Evolutionary conservation across 2,888 invertebrate species (phyloP).

Genomic region (Drosophila mettleri): DNA sequence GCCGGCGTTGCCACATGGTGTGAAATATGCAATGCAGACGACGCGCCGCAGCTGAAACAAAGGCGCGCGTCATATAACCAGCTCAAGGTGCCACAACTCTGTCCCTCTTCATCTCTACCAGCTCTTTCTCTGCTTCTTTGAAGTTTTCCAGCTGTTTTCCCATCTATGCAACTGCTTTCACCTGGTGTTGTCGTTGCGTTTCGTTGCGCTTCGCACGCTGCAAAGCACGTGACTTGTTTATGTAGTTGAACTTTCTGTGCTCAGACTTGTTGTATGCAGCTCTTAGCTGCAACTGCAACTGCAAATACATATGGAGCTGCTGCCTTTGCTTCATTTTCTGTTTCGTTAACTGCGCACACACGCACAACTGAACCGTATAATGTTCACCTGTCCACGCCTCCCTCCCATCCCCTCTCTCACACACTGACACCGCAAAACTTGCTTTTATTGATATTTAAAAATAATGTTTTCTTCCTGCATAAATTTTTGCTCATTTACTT

Average conservation of each 20-base stretch:
- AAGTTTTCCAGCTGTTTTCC: slow-evolving; percentile 47
- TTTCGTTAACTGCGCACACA: slow-evolving; percentile 72
- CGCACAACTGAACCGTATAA: slow-evolving; percentile 11
- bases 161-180: slow-evolving; percentile 10
- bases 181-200: slow-evolving; percentile 42
- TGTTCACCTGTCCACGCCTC: neutral
- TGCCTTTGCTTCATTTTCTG: slow-evolving; percentile 73
- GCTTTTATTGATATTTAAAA: slow-evolving; percentile 77
- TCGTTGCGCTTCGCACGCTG: slow-evolving; percentile 76
- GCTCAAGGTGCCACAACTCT: slow-evolving; percentile 35
- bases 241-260: slow-evolving; percentile 73
- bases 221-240: slow-evolving; percentile 81
- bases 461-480: slow-evolving; percentile 63
- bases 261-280: slow-evolving; percentile 25
- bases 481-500: slow-evolving; percentile 67
- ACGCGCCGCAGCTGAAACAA: slow-evolving; percentile 55
- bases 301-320: slow-evolving; percentile 4
- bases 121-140: slow-evolving; percentile 18
- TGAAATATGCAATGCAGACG: slow-evolving; percentile 69
- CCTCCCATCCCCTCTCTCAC: neutral
- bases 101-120: slow-evolving; percentile 15
- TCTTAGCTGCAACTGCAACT: slow-evolving; percentile 14
- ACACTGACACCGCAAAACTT: slow-evolving; percentile 18
- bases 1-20: slow-evolving; percentile 79
- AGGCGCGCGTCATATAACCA: slow-evolving; percentile 67